Base-by-base conservation (phyloP, 2,888 invertebrate species). In the Argynnis bischoffii region DNA sequence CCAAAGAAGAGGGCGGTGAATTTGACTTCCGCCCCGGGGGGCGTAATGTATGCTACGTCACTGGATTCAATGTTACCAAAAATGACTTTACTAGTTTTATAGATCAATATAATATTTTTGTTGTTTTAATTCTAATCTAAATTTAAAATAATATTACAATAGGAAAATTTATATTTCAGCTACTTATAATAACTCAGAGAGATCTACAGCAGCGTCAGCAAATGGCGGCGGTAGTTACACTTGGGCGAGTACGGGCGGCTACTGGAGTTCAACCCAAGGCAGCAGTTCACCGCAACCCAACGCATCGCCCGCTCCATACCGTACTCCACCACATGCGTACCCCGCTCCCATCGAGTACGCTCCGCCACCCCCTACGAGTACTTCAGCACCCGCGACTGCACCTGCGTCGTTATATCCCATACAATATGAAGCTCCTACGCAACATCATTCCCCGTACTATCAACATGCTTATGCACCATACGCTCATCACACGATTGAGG, bases 401-500 rank as follows among this genome's bases (percentile, higher is more conserved):
- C 85, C 91, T 0, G 84, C 90, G 11, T 84, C 92, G 3, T 79
- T 92, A 1, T 92, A 92, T 73, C 91, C 92, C 0, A 75, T 92
- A 15, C 92, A 92, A 72, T 92, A 92, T 55, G 92, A 92, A 59
- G 77, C 89, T 4, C 78, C 90, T 0, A 75, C 88, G 31, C 92
- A 92, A 69, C 91, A 91, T 60, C 91, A 90, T 72, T 88, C 92
- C 4, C 87, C 92, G 0, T 92, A 92, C 72, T 92, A 92, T 69
- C 92, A 92, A 75, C 91, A 91, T 71, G 90, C 92, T 21, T 92
- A 92, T 69, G 89, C 91, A 53, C 91, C 92, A 14, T 92, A 92
- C 70, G 90, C 89, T 21, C 92, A 92, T 74, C 92, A 92, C 67
- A 89, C 91, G 5, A 90, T 92, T 64, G 92, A 92, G 76, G 92